Evolutionary conservation across 2,113 vertebrate genomes (phyloP).

Genomic region (Cisticola juncidis): DNA sequence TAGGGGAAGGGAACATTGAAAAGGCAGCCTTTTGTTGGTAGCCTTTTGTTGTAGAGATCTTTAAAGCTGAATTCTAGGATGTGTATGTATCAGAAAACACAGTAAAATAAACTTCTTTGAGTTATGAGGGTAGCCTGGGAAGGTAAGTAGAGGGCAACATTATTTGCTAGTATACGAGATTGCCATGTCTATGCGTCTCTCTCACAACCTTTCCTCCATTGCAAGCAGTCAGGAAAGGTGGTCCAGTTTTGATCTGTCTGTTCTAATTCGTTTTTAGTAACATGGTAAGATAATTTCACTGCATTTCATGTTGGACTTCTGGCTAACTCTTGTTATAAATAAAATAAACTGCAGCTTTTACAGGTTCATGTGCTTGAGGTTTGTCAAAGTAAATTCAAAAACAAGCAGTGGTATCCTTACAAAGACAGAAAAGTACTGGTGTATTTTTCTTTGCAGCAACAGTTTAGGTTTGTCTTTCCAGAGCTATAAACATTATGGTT

Average conservation of each 20-base stretch:
- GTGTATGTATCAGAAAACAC: not conserved
- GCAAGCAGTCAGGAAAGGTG: not conserved
- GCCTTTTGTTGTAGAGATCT: too few relatives aligned
- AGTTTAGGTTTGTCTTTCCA: not conserved
- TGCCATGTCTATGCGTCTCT: not conserved
- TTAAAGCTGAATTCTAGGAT: not conserved
- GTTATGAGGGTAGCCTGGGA: not conserved
- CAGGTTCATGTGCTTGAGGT: not conserved
- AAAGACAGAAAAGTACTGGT: not conserved
- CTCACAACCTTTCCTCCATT: not conserved
- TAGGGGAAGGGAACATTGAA: not conserved
- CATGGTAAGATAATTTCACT: not conserved
- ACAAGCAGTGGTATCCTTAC: not conserved
- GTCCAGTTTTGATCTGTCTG: not conserved
- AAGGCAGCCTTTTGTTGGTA: not conserved
- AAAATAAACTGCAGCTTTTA: not conserved
- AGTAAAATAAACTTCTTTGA: not conserved
- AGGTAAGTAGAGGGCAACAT: not conserved
- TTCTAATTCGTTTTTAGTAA: not conserved
- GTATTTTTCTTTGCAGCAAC: not conserved
- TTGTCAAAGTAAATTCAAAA: not conserved
- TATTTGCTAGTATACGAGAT: not conserved
- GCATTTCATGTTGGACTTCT: not conserved
- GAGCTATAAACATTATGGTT: not conserved
- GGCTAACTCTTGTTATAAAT: not conserved